A percentile compares a stretch with the other conserved stretches of the same genome.
Conservation (phyloP, 37 sponge, comb jelly and placozoan genomes). For the Agelas oroides region DNA sequence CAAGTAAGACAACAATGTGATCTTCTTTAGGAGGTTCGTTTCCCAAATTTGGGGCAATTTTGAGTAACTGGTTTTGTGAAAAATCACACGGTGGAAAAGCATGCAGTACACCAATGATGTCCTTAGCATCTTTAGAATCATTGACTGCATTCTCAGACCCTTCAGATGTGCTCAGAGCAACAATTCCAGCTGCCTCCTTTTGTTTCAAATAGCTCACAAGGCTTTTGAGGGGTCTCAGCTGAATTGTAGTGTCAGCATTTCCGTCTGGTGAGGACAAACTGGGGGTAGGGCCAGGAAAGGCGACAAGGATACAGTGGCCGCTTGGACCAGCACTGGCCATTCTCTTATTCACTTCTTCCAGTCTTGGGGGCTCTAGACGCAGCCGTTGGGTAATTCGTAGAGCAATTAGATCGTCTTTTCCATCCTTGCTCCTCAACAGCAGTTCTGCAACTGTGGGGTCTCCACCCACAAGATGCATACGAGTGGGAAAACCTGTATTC, state of each 20-base stretch:
- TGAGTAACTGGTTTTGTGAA: constrained; percentile 78
- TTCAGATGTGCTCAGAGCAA: constrained; percentile 57
- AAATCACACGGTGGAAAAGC: constrained; percentile 97
- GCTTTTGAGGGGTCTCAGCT: constrained; percentile 86
- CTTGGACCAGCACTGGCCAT: constrained; percentile 87
- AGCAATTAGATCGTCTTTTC: constrained; percentile 47
- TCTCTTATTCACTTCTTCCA: constrained; percentile 95
- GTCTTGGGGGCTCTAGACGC: constrained; percentile 88
- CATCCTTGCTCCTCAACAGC: constrained; percentile 62
- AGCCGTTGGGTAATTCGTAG: constrained; percentile 92
- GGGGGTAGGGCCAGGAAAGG: constrained; percentile 78
- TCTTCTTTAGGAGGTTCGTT: constrained; percentile 89
- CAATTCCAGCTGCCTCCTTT: constrained; percentile 97
- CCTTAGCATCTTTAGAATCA: constrained; percentile 24
- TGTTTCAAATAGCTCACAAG: constrained; percentile 91
- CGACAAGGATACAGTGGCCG: constrained; percentile 88
- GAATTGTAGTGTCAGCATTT: constrained; percentile 16
- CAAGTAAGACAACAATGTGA: constrained; percentile 92
- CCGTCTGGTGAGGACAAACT: constrained; percentile 21
- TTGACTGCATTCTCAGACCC: not conserved
- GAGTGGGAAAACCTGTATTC: constrained; percentile 90
- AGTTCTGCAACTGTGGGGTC: constrained; percentile 82
- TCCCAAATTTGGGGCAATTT: constrained; percentile 81
- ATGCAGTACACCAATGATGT: constrained; percentile 88
- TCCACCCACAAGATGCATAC: constrained; percentile 94